phyloP scores from a whole-genome alignment of 2,888 invertebrate species.

The Ophonus ardosiacus region DNA sequence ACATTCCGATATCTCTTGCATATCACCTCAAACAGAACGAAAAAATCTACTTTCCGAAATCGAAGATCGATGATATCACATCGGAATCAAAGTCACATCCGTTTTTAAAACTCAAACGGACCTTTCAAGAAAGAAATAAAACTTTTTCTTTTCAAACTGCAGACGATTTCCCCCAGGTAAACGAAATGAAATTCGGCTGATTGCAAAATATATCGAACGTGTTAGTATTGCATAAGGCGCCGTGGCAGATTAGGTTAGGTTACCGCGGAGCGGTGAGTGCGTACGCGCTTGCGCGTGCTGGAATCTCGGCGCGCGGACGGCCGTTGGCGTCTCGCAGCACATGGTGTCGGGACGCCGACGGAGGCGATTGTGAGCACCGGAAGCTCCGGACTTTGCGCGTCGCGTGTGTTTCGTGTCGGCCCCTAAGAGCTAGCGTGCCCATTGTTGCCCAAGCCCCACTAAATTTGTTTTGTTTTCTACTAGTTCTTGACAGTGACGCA shows the following conservation, averaged over 20 bases:
- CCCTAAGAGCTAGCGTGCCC: neutral
- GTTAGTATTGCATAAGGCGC: conserved; percentile 62
- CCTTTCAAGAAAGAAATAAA: conserved; percentile 55
- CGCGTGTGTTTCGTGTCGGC: conserved; percentile 38
- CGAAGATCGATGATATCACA: conserved; percentile 56
- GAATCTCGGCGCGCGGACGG: conserved; percentile 69
- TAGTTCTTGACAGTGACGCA: conserved; percentile 45
- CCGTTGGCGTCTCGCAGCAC: conserved; percentile 71
- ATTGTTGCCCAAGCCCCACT: conserved; percentile 7
- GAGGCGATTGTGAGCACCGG: conserved; percentile 65
- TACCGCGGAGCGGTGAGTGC: conserved; percentile 54
- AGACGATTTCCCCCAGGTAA: conserved; percentile 60
- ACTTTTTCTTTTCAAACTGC: conserved; percentile 57
- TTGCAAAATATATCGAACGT: conserved; percentile 64
- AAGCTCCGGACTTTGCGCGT: neutral
- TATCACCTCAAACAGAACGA: conserved; percentile 36
- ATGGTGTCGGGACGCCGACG: conserved; percentile 71
- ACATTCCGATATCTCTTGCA: conserved; percentile 28
- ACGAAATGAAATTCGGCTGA: conserved; percentile 56
- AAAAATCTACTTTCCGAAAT: conserved; percentile 44
- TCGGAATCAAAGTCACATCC: conserved; percentile 58
- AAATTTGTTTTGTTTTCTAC: conserved; percentile 31
- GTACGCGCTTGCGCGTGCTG: conserved; percentile 65
- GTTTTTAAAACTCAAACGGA: conserved; percentile 58
- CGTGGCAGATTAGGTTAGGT: conserved; percentile 36